A percentile compares a stretch with the other conserved stretches of the same genome.
These are phyloP conservation scores for Miichthys miiuy DNA, from an alignment of 2,797 vertebrate genomes.

Conservation along the genomic window DNA sequence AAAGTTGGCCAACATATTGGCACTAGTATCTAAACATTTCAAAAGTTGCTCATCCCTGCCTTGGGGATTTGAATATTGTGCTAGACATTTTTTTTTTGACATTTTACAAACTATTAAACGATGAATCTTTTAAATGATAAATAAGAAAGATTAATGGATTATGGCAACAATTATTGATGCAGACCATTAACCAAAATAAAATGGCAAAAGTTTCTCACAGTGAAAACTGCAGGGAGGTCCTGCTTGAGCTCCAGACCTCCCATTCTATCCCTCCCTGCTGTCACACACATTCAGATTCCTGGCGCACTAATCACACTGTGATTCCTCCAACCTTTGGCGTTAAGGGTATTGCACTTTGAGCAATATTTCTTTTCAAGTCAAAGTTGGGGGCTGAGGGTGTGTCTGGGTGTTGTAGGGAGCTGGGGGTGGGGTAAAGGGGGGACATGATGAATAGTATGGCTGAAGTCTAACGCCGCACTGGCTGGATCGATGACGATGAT, in stretches of 20 bases:
- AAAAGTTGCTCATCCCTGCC: too few species aligned
- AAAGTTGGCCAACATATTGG: too few species aligned
- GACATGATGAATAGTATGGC: conserved; percentile 39
- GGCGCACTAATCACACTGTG: conserved; percentile 68
- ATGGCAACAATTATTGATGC: neutral
- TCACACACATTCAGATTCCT: conserved; percentile 54
- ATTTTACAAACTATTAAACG: neutral
- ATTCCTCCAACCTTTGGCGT: conserved; percentile 57
- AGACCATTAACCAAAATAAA: neutral
- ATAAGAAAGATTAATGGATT: neutral
- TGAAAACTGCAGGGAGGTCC: conserved; percentile 17
- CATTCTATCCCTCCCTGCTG: conserved; percentile 11
- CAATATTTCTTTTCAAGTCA: conserved; percentile 70
- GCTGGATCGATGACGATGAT: conserved; percentile 47
- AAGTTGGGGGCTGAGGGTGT: conserved; percentile 25
- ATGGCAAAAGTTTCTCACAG: neutral
- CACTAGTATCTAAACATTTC: too few species aligned
- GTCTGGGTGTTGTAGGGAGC: neutral
- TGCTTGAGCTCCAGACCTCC: conserved; percentile 6
- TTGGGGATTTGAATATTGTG: too few species aligned
- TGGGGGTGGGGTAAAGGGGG: neutral
- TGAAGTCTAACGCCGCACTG: conserved; percentile 36
- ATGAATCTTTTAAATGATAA: neutral
- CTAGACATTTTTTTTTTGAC: too few species aligned
- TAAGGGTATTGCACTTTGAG: conserved; percentile 66